Evolutionary conservation across 2,113 vertebrate genomes (phyloP).

Genomic region (Brachypodius melanocephalos): DNA sequence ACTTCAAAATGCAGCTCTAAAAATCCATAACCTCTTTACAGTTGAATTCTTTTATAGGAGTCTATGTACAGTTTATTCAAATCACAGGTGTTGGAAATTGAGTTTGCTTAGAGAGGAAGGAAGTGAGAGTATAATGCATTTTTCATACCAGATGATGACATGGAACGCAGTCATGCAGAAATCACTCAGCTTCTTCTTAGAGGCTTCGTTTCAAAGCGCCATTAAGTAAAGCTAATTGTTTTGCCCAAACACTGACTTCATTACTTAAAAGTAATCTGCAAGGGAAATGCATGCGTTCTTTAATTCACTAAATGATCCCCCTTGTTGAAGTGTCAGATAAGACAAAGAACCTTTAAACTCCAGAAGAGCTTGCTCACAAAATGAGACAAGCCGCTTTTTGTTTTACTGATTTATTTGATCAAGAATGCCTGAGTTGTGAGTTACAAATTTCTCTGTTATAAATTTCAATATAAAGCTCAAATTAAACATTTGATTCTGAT

Average conservation of each 20-base stretch:
- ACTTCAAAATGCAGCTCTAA: neutral
- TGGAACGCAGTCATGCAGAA: conserved; percentile 30
- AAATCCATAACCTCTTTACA: conserved; percentile 17
- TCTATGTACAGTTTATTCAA: conserved; percentile 9
- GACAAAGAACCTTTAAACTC: conserved; percentile 60
- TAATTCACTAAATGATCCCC: conserved; percentile 45
- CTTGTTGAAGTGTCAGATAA: conserved; percentile 34
- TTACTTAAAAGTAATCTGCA: conserved; percentile 58
- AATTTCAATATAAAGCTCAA: neutral
- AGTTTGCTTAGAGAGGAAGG: conserved; percentile 16
- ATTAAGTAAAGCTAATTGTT: conserved; percentile 36
- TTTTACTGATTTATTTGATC: conserved; percentile 40
- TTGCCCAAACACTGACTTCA: conserved; percentile 32
- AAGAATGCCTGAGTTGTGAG: conserved; percentile 20
- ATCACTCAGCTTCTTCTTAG: conserved; percentile 11
- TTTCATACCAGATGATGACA: conserved; percentile 48
- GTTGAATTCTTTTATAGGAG: neutral
- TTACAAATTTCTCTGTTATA: neutral
- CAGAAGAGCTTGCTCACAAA: conserved; percentile 20
- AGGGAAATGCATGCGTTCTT: conserved; percentile 49
- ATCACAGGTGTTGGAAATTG: conserved; percentile 8
- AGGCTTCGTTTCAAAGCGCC: neutral
- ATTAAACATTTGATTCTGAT: neutral
- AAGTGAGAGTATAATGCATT: conserved; percentile 41
- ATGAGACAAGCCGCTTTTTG: conserved; percentile 23